Conservation (phyloP, 2,888 invertebrate genomes). For the Temnothorax rugatulus region DNA sequence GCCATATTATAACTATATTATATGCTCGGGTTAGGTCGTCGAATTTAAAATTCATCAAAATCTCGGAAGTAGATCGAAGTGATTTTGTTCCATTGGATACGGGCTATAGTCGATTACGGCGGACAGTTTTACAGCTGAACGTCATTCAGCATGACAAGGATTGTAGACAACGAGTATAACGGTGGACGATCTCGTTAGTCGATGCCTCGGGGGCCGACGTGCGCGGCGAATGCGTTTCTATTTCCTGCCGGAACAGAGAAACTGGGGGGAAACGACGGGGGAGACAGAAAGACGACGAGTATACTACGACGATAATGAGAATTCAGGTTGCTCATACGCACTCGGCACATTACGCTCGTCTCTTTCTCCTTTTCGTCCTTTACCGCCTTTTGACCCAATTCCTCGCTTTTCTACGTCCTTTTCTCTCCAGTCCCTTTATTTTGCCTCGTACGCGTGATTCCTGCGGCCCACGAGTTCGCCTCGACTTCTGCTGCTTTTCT, state of each 20-base stretch:
- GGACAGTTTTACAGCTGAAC: conserved; percentile 21
- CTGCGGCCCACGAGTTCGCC: conserved; percentile 50
- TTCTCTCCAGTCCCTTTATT: conserved; percentile 16
- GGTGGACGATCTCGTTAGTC: conserved; percentile 56
- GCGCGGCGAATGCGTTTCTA: conserved; percentile 43
- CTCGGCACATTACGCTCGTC: conserved; percentile 13
- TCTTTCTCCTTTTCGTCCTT: background rate
- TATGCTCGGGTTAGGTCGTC: background rate
- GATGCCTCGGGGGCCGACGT: conserved; percentile 25
- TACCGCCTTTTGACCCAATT: conserved; percentile 69
- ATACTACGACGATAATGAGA: conserved; percentile 22
- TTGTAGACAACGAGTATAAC: conserved; percentile 53
- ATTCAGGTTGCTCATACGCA: conserved; percentile 47
- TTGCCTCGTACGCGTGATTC: conserved; percentile 40
- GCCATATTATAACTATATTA: conserved; percentile 4
- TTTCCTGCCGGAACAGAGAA: conserved; percentile 47
- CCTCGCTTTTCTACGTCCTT: conserved; percentile 31
- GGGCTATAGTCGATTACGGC: background rate
- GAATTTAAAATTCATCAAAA: background rate
- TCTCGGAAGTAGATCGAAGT: background rate
- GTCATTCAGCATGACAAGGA: conserved; percentile 40
- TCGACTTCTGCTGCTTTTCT: conserved; percentile 54
- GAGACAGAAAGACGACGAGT: background rate
- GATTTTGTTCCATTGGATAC: background rate
- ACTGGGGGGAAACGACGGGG: too few species aligned